These are phyloP conservation scores for Drosophila nr. medialis DNA, from an alignment of 2,888 invertebrate species.

Conservation along the genomic window DNA sequence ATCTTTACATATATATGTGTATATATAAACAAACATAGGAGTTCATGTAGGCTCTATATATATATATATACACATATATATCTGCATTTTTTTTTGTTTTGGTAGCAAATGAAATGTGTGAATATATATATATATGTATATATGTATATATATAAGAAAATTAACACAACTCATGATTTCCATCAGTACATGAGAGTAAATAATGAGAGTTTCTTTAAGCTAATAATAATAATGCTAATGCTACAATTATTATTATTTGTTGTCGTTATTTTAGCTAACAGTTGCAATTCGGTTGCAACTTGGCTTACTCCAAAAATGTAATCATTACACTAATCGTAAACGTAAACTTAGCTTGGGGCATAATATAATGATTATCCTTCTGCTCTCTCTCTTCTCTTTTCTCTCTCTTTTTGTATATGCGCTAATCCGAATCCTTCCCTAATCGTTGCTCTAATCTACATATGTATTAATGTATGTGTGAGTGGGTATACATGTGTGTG, in stretches of 20 bases:
- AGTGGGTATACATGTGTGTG: slow-evolving; percentile 28
- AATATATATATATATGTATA: background rate
- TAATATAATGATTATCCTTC: slow-evolving; percentile 31
- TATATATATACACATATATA: background rate
- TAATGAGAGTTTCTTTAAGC: slow-evolving; percentile 10
- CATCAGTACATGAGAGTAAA: slow-evolving; percentile 21
- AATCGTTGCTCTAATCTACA: slow-evolving; percentile 53
- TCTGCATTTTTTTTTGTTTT: slow-evolving; percentile 40
- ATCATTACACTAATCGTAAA: slow-evolving; percentile 59
- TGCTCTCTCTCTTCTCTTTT: slow-evolving; percentile 10
- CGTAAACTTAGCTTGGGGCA: slow-evolving; percentile 71
- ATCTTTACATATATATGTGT: slow-evolving; percentile 21
- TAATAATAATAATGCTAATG: slow-evolving; percentile 46
- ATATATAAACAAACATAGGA: slow-evolving; percentile 16
- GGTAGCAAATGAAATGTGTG: slow-evolving; percentile 52
- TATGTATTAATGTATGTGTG: slow-evolving; percentile 20
- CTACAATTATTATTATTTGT: slow-evolving; percentile 26
- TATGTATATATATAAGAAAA: no score
- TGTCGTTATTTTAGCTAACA: slow-evolving; percentile 22
- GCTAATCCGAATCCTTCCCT: slow-evolving; percentile 15
- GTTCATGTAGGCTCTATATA: slow-evolving; percentile 39
- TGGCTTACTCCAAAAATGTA: slow-evolving; percentile 42
- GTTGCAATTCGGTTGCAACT: slow-evolving; percentile 41
- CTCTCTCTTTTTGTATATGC: slow-evolving; percentile 23
- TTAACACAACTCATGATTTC: slow-evolving; percentile 12